Evolutionary conservation across 2,113 vertebrate genomes (phyloP), one percentile per base, ranked within the genome.

Genomic region (Xyrauchen texanus): DNA sequence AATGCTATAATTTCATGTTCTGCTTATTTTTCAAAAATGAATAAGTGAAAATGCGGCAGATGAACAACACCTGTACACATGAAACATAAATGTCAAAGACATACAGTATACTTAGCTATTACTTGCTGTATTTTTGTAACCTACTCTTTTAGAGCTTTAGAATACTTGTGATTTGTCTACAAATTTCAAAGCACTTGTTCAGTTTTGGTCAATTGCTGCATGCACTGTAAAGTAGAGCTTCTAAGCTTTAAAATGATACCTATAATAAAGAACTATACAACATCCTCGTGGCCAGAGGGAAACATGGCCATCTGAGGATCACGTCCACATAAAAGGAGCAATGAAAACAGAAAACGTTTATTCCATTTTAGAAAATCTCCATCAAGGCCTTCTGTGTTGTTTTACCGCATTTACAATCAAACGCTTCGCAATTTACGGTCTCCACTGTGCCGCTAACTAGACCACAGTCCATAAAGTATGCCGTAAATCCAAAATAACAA

Each of bases 401-500:
- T 78, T 77, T 65, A 68, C 11, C 49, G 68, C 76, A 51, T 82
- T 82, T 74, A 77, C 57, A 81, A 53, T 76, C 68, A 82, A 81
- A 77, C 34, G 52, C 68, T 81, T 76, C 68, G 46, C 67, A 64
- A 81, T 81, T 84, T 82, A 82, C 76, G 76, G 71, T 70, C 76
- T 82, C 46, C n/a, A 53, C 68, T 79, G 79, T 73, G 76, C 80
- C 66, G 65, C 73, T 82, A 84, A 78, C 83, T 79, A 57, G 76
- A 81, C 80, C 80, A 70, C 83, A 82, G 83, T 79, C 83, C 80
- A 87, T 80, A 81, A 47, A 81, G 71, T 34, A 78, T 51, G 82
- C 78, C 82, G 82, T 85, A 91, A 90, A 89, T 86, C 82, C 81
- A 81, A 82, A 84, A 79, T 51, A 61, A 86, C 81, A 84, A 81